Base-by-base conservation (phyloP, 2,113 vertebrate genomes). In the Crotalus viridis region DNA sequence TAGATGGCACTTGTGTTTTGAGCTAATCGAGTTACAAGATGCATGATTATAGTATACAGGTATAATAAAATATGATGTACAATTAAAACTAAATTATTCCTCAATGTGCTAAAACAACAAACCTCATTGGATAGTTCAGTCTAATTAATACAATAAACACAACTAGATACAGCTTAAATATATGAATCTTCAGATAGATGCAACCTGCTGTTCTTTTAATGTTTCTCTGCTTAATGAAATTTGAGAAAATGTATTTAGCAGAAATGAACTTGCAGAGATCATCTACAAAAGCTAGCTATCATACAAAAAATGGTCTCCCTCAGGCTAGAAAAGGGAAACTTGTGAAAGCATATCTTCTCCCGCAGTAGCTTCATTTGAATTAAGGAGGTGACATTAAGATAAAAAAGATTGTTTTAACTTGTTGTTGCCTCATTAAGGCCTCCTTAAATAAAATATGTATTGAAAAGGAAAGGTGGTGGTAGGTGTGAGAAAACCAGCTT, bases 221-320 rank as follows among this genome's bases (percentile, higher is more conserved):
- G 19, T 93, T 96, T 92, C 87, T 85, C 85, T 1, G 57, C 26
- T 94, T 95, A 94, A 69, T 94, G 64, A 87, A 94, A 94, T 3
- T 55, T 13, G 43, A 90, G 57, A 89, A 95, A 0, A 5, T 48
- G 54, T 5, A 55, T 95, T 92, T 85, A 19, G 26, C 26, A 93
- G 69, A 91, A 94, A 43, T 81, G 13, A 92, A 95, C 24, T 61
- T 55, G 57, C 52, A 91, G 12, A 59, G 69, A 88, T 46, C 52
- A 86, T 85, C 64, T 55, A 33, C 7, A 52, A n/a, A 88, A 59
- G 0, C 7, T 6, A 90, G n/a, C 6, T 43, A 81, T 81, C 74
- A 81, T 81, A 43, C 33, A 43, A 81, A 81, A 43, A 81, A 9
- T 81, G 43, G 33, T 81, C 17, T 81, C 74, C 74, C 74, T 81